phyloP scores from a whole-genome alignment of 2,797 vertebrate species.

The Eulemur albifrons region DNA sequence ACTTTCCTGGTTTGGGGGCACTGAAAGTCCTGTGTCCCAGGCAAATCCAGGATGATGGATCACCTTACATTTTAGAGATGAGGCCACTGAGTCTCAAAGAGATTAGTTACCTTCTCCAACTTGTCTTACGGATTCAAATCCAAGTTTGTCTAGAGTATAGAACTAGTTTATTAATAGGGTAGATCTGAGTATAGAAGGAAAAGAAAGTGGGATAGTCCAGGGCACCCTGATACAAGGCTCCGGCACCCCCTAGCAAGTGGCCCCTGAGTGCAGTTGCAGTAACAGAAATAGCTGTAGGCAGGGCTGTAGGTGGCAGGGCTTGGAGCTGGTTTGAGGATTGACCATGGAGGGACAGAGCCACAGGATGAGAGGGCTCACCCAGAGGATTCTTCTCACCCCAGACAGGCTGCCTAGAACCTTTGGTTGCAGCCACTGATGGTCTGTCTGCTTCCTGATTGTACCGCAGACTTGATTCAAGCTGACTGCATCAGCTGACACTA shows the following conservation, averaged over 20 bases:
- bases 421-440: background rate
- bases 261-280: background rate
- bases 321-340: background rate
- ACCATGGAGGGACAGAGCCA: background rate
- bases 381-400: background rate
- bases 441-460: background rate
- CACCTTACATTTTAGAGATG: background rate
- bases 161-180: background rate
- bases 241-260: background rate
- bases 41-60: background rate
- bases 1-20: background rate
- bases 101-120: background rate
- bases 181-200: background rate
- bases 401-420: background rate
- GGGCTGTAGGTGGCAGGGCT: background rate
- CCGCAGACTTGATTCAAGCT: conserved; percentile 1
- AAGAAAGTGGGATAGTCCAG: background rate
- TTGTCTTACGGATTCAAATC: background rate
- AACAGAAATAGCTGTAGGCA: background rate
- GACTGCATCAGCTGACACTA: background rate
- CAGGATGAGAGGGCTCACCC: background rate
- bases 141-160: background rate
- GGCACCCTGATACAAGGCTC: background rate
- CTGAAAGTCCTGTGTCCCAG: background rate
- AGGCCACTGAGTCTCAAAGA: background rate